Percentiles rank a stretch among this genome's conserved stretches.
Conservation (phyloP, 2,797 vertebrate genomes). For the Discoglossus pictus region DNA sequence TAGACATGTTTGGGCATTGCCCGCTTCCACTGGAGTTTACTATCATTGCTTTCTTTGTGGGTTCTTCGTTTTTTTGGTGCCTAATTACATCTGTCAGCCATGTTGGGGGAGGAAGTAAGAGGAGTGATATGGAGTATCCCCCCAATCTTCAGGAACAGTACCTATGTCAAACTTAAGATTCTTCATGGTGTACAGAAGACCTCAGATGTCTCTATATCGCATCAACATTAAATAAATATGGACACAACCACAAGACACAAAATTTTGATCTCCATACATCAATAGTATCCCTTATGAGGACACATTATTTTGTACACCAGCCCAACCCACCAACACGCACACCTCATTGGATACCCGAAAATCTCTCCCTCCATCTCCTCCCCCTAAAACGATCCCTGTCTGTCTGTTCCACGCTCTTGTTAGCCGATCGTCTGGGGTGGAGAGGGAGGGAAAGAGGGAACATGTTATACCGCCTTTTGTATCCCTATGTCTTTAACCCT, state of each 20-base stretch:
- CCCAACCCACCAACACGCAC: background rate
- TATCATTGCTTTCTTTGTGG: conserved; percentile 43
- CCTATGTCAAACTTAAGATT: too few species aligned
- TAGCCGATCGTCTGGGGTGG: conserved; percentile 27
- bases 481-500: conserved; percentile 19
- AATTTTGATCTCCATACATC: too few species aligned
- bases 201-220: too few species aligned
- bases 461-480: conserved; percentile 17
- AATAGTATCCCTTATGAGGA: too few species aligned
- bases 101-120: conserved; percentile 41
- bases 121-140: conserved; percentile 36
- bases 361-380: conserved; percentile 45
- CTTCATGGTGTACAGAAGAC: too few species aligned
- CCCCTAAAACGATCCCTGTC: conserved; percentile 22
- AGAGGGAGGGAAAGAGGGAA: conserved; percentile 39
- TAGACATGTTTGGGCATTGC: conserved; percentile 22
- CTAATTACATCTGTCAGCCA: conserved; percentile 37
- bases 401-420: conserved; percentile 37
- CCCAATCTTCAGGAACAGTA: background rate
- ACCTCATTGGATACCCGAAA: conserved; percentile 16
- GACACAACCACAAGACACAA: too few species aligned
- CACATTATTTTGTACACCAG: too few species aligned
- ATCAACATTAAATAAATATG: too few species aligned
- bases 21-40: conserved; percentile 17
- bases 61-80: background rate